phyloP scores from a whole-genome alignment of 2,888 invertebrate species.

The Lapara coniferarum region DNA sequence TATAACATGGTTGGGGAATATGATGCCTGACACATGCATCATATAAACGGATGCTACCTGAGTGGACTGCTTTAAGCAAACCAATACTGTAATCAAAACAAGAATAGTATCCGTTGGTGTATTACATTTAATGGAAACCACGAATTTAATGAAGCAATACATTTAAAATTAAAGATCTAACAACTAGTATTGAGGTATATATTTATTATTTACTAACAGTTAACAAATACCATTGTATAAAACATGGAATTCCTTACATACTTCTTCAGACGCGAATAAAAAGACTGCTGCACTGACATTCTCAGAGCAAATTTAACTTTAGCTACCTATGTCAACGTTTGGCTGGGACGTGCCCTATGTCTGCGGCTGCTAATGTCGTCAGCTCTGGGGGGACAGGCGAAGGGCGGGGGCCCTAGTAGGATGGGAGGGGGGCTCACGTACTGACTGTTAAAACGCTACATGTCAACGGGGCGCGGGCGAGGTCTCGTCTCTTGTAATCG shows the following conservation, averaged over 20 bases:
- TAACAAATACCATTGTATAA: not conserved
- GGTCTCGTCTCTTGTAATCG: slow-evolving; percentile 67
- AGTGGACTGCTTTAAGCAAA: too few species aligned
- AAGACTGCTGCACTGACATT: slow-evolving; percentile 31
- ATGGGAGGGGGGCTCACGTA: slow-evolving; percentile 64
- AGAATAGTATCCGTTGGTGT: too few species aligned
- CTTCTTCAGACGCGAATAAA: not conserved
- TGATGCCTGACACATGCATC: too few species aligned
- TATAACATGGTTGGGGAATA: too few species aligned
- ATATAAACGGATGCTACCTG: too few species aligned
- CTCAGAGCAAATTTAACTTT: slow-evolving; percentile 48
- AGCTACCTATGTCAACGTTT: slow-evolving; percentile 71
- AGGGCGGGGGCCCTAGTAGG: slow-evolving; percentile 39
- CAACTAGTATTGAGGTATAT: not conserved
- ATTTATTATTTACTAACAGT: not conserved
- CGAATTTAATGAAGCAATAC: too few species aligned
- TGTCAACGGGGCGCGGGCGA: slow-evolving; percentile 73
- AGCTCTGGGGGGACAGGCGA: slow-evolving; percentile 57
- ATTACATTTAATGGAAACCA: too few species aligned
- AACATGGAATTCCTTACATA: not conserved
- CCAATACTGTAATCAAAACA: too few species aligned
- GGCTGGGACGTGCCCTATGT: slow-evolving; percentile 77
- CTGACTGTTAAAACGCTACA: slow-evolving; percentile 81
- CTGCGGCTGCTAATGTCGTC: slow-evolving; percentile 83
- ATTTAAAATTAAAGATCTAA: too few species aligned